Conservation (phyloP, 2,888 invertebrate genomes). For the Leptinotarsa peninsularis region DNA sequence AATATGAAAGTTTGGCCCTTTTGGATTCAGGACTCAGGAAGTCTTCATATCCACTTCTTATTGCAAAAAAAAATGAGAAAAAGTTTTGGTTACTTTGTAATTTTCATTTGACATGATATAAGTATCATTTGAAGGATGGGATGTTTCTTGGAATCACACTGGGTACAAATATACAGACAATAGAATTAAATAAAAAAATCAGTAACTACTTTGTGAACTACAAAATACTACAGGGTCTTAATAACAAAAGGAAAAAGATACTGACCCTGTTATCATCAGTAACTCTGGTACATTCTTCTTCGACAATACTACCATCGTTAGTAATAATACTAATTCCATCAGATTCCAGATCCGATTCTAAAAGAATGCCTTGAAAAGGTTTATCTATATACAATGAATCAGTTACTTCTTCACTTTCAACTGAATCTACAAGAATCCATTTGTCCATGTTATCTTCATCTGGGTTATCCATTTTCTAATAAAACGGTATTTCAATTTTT, state of each 20-base stretch:
- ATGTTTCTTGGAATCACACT: too few species aligned
- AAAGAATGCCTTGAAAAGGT: background rate
- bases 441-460: constrained; percentile 31
- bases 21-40: too few species aligned
- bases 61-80: too few species aligned
- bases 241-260: background rate
- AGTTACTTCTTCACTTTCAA: constrained; percentile 33
- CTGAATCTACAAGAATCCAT: constrained; percentile 32
- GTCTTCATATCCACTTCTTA: too few species aligned
- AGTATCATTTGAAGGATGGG: too few species aligned
- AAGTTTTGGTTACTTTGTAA: too few species aligned
- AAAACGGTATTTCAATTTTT: background rate
- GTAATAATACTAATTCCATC: constrained; percentile 40
- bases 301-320: constrained; percentile 28
- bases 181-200: too few species aligned
- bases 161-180: too few species aligned
- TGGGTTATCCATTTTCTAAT: constrained; percentile 26
- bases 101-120: too few species aligned
- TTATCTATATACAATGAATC: background rate
- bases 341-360: constrained; percentile 40
- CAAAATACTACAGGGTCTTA: too few species aligned
- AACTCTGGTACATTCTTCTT: constrained; percentile 21
- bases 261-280: background rate
- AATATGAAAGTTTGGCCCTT: too few species aligned
- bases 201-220: too few species aligned